Conservation (phyloP, 2,113 vertebrate species). For the Struthio camelus region DNA sequence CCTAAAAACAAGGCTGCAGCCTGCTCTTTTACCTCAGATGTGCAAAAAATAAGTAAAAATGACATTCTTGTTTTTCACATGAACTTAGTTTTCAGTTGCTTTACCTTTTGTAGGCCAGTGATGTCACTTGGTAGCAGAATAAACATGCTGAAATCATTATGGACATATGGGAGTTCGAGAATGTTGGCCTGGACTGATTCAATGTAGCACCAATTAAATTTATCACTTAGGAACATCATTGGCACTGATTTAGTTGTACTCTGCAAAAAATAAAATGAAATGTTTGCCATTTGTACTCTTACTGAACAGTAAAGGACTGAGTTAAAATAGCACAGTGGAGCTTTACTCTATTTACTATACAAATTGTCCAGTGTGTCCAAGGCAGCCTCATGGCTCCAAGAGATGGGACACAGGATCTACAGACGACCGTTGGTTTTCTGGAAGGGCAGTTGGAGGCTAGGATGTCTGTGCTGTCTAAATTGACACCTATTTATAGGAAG, state of each 20-base stretch:
- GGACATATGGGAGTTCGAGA: constrained; percentile 83
- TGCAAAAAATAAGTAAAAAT: background rate
- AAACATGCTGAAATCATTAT: constrained; percentile 84
- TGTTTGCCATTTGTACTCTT: background rate
- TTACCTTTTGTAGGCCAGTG: constrained; percentile 78
- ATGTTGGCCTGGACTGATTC: constrained; percentile 70
- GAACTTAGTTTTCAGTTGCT: background rate
- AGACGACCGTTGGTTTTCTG: background rate
- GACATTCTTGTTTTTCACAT: background rate
- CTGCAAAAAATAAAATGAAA: constrained; percentile 59
- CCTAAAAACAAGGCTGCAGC: background rate
- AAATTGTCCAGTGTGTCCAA: background rate
- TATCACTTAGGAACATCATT: constrained; percentile 77
- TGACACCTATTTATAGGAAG: background rate
- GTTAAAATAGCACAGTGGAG: background rate
- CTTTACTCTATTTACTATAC: background rate
- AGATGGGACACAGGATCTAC: background rate
- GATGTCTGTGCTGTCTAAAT: background rate
- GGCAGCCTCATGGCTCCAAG: background rate
- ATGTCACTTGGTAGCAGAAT: constrained; percentile 79
- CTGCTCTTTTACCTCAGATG: background rate
- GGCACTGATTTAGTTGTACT: constrained; percentile 73
- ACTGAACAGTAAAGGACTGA: background rate
- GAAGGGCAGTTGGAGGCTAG: background rate
- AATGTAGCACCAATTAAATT: constrained; percentile 60